Base-by-base conservation (phyloP, 2,113 vertebrate genomes). In the Petrocephalus zakoni region DNA sequence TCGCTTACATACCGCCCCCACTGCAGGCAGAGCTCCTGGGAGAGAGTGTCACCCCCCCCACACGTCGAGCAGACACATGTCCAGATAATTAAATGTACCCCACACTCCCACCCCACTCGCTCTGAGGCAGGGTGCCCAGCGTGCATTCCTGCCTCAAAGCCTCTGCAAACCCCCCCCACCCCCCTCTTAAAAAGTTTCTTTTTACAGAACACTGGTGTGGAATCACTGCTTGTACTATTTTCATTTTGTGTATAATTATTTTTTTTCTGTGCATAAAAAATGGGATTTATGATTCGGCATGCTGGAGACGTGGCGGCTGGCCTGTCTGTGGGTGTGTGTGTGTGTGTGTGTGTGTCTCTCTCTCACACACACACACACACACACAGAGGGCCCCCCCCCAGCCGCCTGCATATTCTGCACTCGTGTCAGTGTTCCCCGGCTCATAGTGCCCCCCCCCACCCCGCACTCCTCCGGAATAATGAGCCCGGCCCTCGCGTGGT, bases 381-480 rank as follows among this genome's bases (percentile, higher is more conserved):
- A 25, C 49, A 52, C 34, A 85, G 2, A 0, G 0, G 53, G n/a
- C 83, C 7, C n/a, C 11, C 49, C 49, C 49, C 55, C 37, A 0
- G 89, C 90, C 78, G 86, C 91, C 90, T 83, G 34, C 87, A 90
- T 90, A 51, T 94, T 94, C 92, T 93, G 92, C 93, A 92, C 93
- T 91, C 89, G 91, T 92, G 0, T 56, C 92, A 92, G 92, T 93
- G 6, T 53, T 91, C 87, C 47, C 19, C 37, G 85, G 4, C 34
- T 37, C 53, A 25, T 29, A 21, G 17, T 13, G 85, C 55, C 25
- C 25, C 29, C 7, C 47, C 47, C 72, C 47, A n/a, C 87, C 9
- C 22, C 34, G 75, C 46, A 5, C 42, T 9, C n/a, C 25, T 51
- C 90, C 64, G 93, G 94, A 94, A 91, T 94, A 93, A 94, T 91